phyloP scores from a whole-genome alignment of 2,888 invertebrate genomes.

The Aquatica leii region DNA sequence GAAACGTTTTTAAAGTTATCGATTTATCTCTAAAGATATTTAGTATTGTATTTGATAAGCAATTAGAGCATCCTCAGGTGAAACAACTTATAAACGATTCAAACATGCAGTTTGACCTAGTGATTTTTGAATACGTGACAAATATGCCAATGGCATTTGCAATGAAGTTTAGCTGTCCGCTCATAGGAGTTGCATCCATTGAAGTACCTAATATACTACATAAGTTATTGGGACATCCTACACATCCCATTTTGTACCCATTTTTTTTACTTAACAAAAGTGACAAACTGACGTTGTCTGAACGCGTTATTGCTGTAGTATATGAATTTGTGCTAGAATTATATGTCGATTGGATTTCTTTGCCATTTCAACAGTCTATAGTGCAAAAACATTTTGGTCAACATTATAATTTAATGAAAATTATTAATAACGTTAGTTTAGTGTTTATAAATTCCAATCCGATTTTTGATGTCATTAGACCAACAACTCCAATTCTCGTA shows the following conservation, averaged over 20 bases:
- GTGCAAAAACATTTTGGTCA: constrained; percentile 50
- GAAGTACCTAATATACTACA: constrained; percentile 63
- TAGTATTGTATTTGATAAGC: background rate
- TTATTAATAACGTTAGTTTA: constrained; percentile 51
- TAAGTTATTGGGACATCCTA: constrained; percentile 64
- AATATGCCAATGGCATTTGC: constrained; percentile 63
- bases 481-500: constrained; percentile 52
- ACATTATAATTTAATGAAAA: constrained; percentile 38
- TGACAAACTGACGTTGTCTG: background rate
- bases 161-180: constrained; percentile 64
- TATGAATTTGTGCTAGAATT: no score
- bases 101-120: constrained; percentile 64
- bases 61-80: constrained; percentile 44
- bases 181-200: constrained; percentile 64
- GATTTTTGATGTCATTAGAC: constrained; percentile 49
- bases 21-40: constrained; percentile 22
- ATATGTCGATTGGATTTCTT: no score
- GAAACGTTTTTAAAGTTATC: constrained; percentile 4
- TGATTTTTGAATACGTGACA: constrained; percentile 65
- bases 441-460: constrained; percentile 53
- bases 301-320: background rate
- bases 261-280: background rate
- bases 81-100: constrained; percentile 50
- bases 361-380: no score
- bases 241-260: constrained; percentile 64